Base-by-base conservation (phyloP, 2,113 vertebrate genomes). In the Ia io region DNA sequence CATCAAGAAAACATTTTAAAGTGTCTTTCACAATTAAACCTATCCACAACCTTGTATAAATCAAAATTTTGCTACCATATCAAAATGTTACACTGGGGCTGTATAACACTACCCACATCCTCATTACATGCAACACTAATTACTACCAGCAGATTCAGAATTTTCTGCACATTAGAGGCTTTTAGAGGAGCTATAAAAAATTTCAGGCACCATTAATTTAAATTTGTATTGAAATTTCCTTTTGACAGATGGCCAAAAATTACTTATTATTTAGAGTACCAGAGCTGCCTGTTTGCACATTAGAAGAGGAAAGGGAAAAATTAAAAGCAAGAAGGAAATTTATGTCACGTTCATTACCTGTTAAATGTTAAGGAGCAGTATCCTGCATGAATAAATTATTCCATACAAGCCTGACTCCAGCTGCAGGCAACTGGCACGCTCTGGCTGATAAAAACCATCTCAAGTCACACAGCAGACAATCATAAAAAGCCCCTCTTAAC, bases 141-240 rank as follows among this genome's bases (percentile, higher is more conserved):
- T 99, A 98, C 98, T 98, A 98, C 97, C 98, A 98, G 98, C 98
- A 98, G 98, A 98, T 98, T 98, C 97, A 94, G 98, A 98, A 98
- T 98, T 99, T 99, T 98, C 98, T 98, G 97, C 98, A 98, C 98
- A 99, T 98, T 99, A 99, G 97, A 98, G 98, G 98, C 98, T 99
- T 99, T 99, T 98, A 99, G 98, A 98, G 98, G 88, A 98, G 98
- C 98, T 97, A 98, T 98, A 98, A 98, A 99, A 98, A 98, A 98
- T 98, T 99, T 98, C 98, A 99, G 98, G 99, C 98, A 98, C 97
- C 98, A 99, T 99, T 99, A 98, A 99, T 99, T 98, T 99, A 99
- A 99, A 99, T 98, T 98, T 98, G 98, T 98, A 98, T 98, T 98
- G 98, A 98, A 99, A 99, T 99, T 98, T 98, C 98, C 98, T 97